Conservation (phyloP, 2,113 vertebrate species). For the Vimba vimba region DNA sequence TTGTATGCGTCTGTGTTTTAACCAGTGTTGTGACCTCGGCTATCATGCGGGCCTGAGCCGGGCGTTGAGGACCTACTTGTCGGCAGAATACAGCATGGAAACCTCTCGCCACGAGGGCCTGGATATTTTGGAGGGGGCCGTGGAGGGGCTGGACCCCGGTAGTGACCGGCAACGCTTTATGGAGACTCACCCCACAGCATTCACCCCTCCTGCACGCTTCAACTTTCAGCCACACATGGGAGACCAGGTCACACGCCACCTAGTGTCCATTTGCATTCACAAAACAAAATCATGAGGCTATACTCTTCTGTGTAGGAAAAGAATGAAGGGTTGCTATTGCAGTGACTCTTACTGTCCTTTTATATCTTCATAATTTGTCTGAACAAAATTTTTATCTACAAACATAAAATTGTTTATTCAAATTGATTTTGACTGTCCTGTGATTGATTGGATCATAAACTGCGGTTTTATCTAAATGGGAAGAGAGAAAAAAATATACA, state of each 20-base stretch:
- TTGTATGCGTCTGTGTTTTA: not conserved
- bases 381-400: not conserved
- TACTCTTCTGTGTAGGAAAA: not conserved
- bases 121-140: slow-evolving; percentile 97
- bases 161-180: slow-evolving; percentile 95
- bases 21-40: slow-evolving; percentile 97
- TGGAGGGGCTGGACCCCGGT: slow-evolving; percentile 94
- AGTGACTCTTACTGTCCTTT: not conserved
- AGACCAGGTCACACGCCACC: slow-evolving; percentile 83
- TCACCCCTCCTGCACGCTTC: slow-evolving; percentile 94
- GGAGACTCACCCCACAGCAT: slow-evolving; percentile 94
- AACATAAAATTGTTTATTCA: no score
- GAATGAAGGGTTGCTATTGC: not conserved
- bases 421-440: no score
- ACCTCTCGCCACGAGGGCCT: slow-evolving; percentile 94
- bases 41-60: slow-evolving; percentile 97
- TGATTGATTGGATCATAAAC: no score
- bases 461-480: no score
- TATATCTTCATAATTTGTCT: not conserved
- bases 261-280: not conserved
- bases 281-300: not conserved
- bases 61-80: slow-evolving; percentile 94
- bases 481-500: no score
- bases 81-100: slow-evolving; percentile 96
- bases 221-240: slow-evolving; percentile 97